These are phyloP conservation scores for Eupsilia transversa DNA, from an alignment of 2,888 invertebrate genomes.

Conservation along the genomic window DNA sequence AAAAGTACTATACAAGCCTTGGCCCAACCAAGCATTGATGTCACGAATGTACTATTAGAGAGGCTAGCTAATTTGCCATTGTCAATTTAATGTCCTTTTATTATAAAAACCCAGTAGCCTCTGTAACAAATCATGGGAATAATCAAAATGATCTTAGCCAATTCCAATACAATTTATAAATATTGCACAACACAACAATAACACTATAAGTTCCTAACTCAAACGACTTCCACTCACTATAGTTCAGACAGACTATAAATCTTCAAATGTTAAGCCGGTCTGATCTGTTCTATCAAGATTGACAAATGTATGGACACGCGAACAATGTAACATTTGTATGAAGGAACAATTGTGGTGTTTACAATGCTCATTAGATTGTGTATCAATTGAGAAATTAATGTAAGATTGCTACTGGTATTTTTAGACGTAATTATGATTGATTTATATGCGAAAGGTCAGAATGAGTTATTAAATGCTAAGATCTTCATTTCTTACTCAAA, in stretches of 20 bases:
- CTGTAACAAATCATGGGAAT: background rate
- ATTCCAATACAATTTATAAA: background rate
- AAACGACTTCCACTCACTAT: constrained; percentile 52
- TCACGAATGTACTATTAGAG: no score
- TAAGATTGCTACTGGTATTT: constrained; percentile 56
- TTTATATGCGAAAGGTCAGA: constrained; percentile 11
- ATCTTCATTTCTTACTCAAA: background rate
- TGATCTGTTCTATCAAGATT: constrained; percentile 66
- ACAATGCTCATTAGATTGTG: constrained; percentile 64
- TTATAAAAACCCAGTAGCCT: background rate
- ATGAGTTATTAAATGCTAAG: background rate
- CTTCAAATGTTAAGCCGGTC: constrained; percentile 66
- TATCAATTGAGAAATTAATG: constrained; percentile 61
- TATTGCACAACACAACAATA: constrained; percentile 37
- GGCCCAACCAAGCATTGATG: no score
- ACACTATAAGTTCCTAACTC: constrained; percentile 19
- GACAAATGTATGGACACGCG: constrained; percentile 70
- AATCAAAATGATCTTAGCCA: background rate
- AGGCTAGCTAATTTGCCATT: background rate
- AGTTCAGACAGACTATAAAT: constrained; percentile 65
- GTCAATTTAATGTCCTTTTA: background rate
- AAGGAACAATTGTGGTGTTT: constrained; percentile 57
- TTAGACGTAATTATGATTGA: constrained; percentile 24
- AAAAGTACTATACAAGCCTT: no score
- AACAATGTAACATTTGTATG: constrained; percentile 72